Evolutionary conservation across 2,888 invertebrate species (phyloP).

Genomic region (Volucella zonaria): DNA sequence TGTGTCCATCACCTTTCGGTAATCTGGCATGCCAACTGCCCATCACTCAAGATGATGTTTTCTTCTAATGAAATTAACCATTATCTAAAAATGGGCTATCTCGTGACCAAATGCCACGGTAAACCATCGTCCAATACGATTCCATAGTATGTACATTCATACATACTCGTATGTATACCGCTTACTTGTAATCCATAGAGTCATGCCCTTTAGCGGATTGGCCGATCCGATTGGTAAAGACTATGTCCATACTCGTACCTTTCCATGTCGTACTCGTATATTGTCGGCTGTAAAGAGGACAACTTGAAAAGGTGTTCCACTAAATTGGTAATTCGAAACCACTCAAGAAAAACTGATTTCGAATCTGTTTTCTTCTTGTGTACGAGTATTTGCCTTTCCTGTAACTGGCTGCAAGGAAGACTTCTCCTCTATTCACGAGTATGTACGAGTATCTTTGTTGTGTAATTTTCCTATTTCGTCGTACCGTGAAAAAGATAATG

Average conservation of each 20-base stretch:
- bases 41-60: slow-evolving; percentile 58
- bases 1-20: slow-evolving; percentile 55
- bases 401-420: slow-evolving; percentile 1
- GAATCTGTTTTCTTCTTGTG: slow-evolving; percentile 28
- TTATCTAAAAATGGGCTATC: slow-evolving; percentile 19
- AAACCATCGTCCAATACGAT: slow-evolving; percentile 26
- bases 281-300: slow-evolving; percentile 44
- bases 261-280: slow-evolving; percentile 14
- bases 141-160: neutral
- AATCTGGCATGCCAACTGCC: slow-evolving; percentile 55
- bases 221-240: neutral
- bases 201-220: slow-evolving; percentile 26
- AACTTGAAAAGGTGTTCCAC: slow-evolving; percentile 69
- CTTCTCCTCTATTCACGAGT: too few species aligned
- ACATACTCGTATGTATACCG: neutral
- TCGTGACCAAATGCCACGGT: slow-evolving; percentile 36
- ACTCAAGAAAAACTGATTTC: slow-evolving; percentile 65
- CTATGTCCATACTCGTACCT: neutral
- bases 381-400: slow-evolving; percentile 3
- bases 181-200: slow-evolving; percentile 8
- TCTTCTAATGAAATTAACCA: slow-evolving; percentile 44
- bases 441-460: slow-evolving; percentile 29
- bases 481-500: slow-evolving; percentile 56
- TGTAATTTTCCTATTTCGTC: slow-evolving; percentile 43
- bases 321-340: slow-evolving; percentile 71